Percentiles rank a stretch among this genome's conserved stretches.
phyloP scores from a whole-genome alignment of 1,140 invertebrate genomes.

The Zaprionus tsacasi region DNA sequence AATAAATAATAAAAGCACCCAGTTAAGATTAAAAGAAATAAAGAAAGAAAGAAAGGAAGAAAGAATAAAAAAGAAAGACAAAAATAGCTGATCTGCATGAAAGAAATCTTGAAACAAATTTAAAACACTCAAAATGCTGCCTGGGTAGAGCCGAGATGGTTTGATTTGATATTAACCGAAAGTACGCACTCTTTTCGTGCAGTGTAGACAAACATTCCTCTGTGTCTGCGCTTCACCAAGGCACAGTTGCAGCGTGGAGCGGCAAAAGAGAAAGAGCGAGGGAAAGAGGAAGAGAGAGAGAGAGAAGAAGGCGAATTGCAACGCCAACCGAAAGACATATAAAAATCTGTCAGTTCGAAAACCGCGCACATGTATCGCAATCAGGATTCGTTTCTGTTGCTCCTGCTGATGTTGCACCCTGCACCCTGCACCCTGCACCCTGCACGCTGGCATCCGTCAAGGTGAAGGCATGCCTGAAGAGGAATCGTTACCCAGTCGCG shows the following conservation, averaged over 20 bases:
- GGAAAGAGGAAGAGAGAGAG: neutral
- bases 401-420: neutral
- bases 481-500: slow-evolving; percentile 41
- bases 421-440: neutral
- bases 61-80: no score
- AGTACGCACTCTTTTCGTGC: neutral
- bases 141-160: no score
- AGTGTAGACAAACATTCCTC: slow-evolving; percentile 5
- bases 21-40: no score
- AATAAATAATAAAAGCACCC: no score
- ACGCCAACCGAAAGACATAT: slow-evolving; percentile 60
- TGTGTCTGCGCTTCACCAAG: neutral
- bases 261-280: neutral
- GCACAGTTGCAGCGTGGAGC: slow-evolving; percentile 38
- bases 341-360: slow-evolving; percentile 68
- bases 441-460: slow-evolving; percentile 10
- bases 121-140: no score
- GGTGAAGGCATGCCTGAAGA: slow-evolving; percentile 42
- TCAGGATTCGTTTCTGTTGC: slow-evolving; percentile 49
- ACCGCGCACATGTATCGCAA: slow-evolving; percentile 62
- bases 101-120: no score
- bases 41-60: no score
- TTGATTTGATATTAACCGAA: neutral
- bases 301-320: slow-evolving; percentile 46
- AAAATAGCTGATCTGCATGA: no score